phyloP scores from a whole-genome alignment of 35 echinoderm and acorn worm species.

The Hemicentrotus pulcherrimus region DNA sequence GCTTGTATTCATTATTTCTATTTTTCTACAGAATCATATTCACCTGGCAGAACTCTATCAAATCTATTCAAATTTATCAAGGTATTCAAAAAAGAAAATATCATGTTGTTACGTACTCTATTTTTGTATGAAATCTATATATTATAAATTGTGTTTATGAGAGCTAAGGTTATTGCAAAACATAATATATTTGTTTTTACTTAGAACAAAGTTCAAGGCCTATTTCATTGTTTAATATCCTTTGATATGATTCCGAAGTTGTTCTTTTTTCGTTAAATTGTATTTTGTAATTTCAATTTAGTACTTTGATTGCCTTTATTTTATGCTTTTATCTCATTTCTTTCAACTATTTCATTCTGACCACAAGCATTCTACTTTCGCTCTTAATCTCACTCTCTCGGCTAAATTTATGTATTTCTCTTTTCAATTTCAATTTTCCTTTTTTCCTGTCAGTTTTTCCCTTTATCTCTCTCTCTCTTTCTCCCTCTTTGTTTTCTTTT shows the following conservation, averaged over 20 bases:
- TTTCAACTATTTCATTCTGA: too few relatives aligned
- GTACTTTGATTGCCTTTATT: background rate
- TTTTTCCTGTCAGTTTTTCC: too few relatives aligned
- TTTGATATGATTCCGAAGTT: background rate
- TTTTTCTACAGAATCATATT: background rate
- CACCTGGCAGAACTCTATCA: background rate
- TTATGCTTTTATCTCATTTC: too few relatives aligned
- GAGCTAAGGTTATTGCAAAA: background rate
- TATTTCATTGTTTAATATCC: background rate
- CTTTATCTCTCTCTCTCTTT: background rate
- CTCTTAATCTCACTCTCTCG: background rate
- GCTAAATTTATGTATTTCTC: background rate
- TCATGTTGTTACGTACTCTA: background rate
- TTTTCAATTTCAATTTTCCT: background rate
- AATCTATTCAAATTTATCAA: background rate
- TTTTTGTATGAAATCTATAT: slow-evolving; percentile 1
- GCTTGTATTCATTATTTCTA: background rate
- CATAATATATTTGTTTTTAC: background rate
- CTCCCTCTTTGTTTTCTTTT: background rate
- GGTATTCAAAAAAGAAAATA: background rate
- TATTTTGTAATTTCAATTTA: background rate
- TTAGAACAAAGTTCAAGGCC: background rate
- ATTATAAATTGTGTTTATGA: background rate
- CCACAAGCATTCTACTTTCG: background rate
- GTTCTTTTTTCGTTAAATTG: background rate